These are phyloP conservation scores for Galbula dea DNA, from an alignment of 2,113 vertebrate genomes.

Conservation along the genomic window DNA sequence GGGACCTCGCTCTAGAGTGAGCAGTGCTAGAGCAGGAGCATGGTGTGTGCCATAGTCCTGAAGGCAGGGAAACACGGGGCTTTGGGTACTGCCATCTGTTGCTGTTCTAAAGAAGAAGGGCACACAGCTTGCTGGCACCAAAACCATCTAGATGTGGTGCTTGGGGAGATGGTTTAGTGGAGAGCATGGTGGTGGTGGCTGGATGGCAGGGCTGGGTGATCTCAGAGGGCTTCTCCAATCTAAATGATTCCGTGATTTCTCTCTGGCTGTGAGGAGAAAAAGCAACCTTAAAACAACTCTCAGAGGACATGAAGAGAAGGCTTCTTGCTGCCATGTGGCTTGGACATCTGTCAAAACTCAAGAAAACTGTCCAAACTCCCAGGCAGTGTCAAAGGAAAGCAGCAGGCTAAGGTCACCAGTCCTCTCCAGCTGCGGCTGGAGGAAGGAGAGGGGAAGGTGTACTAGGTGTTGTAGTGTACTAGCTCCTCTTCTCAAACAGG, in stretches of 20 bases:
- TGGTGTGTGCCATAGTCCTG: neutral
- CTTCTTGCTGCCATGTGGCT: neutral
- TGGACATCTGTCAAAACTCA: neutral
- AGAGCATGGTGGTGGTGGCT: no score
- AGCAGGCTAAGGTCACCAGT: neutral
- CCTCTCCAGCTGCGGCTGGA: accelerated
- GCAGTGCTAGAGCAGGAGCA: neutral
- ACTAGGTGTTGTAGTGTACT: neutral
- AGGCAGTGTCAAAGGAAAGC: neutral
- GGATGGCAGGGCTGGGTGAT: no score
- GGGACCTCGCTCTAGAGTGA: neutral
- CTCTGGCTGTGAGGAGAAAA: neutral
- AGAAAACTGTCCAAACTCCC: neutral
- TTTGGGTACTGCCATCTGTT: neutral
- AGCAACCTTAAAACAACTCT: neutral
- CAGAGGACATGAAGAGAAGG: neutral
- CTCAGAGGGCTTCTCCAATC: no score
- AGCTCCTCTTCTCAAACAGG: constrained; percentile 31
- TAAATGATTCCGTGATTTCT: neutral
- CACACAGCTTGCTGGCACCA: neutral
- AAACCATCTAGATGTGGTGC: no score
- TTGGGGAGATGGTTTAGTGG: no score
- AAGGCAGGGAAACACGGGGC: neutral
- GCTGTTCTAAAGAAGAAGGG: neutral
- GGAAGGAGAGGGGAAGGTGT: neutral